These are phyloP conservation scores for Tapirus terrestris DNA, from an alignment of 2,113 vertebrate genomes.

Conservation along the genomic window DNA sequence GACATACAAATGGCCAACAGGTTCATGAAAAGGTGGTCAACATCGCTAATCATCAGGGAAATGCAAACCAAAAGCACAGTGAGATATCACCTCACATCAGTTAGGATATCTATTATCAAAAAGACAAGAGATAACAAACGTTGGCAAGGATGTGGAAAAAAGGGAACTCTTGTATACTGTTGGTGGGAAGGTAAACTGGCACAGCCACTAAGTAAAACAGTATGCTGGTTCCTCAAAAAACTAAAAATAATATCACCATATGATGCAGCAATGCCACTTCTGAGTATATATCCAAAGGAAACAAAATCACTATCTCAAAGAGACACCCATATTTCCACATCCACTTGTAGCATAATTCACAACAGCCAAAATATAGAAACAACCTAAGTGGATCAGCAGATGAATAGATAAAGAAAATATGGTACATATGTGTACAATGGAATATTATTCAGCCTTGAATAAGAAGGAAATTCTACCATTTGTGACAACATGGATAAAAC, in stretches of 20 bases:
- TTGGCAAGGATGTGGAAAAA: background rate
- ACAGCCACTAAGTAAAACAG: background rate
- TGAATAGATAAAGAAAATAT: too few species aligned
- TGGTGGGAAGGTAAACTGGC: background rate
- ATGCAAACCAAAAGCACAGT: too few species aligned
- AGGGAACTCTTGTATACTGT: too few species aligned
- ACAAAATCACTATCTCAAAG: too few species aligned
- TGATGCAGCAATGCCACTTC: background rate
- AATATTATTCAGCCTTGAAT: background rate
- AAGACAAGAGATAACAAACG: background rate
- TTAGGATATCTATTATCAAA: background rate
- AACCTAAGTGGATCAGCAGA: too few species aligned
- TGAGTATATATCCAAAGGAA: too few species aligned
- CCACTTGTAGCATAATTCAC: too few species aligned
- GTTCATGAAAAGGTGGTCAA: background rate
- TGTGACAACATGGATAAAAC: background rate
- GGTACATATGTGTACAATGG: too few species aligned
- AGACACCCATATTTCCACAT: too few species aligned
- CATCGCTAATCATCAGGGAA: background rate
- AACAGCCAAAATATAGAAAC: too few species aligned
- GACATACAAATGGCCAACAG: background rate
- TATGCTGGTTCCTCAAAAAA: background rate
- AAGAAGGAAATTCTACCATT: background rate
- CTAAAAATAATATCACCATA: background rate
- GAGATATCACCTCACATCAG: too few species aligned